Evolutionary conservation across 2,113 vertebrate species (phyloP).

Genomic region (Microcebus tavaratra): DNA sequence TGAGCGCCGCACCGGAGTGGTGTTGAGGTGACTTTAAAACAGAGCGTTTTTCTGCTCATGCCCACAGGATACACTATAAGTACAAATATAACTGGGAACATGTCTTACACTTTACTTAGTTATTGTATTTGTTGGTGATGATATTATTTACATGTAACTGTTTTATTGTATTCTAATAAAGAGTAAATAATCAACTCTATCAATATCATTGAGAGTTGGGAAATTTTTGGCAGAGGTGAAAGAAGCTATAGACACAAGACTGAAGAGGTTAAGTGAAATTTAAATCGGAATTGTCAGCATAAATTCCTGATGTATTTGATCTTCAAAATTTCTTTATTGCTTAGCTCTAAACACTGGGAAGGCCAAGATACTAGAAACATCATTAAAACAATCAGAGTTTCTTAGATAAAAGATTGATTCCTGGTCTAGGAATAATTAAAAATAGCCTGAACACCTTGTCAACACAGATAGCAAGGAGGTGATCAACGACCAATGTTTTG

Average conservation of each 20-base stretch:
- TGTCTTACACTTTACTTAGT: not conserved
- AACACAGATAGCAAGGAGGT: not conserved
- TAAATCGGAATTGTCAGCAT: not conserved
- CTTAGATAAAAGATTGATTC: not conserved
- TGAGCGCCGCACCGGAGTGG: too few species aligned
- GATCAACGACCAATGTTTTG: not conserved
- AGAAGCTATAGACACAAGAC: not conserved
- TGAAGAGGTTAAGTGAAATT: not conserved
- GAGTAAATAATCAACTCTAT: not conserved
- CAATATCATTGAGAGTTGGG: not conserved
- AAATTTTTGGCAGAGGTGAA: not conserved
- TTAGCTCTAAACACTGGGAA: not conserved
- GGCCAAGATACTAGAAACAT: not conserved
- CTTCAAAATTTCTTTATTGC: not conserved
- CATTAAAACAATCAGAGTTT: not conserved
- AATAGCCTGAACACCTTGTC: not conserved
- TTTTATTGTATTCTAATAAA: too few species aligned
- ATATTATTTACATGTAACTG: too few species aligned
- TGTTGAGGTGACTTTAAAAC: not conserved
- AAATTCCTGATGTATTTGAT: not conserved
- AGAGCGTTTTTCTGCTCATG: not conserved
- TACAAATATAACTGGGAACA: not conserved
- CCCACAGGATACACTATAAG: not conserved
- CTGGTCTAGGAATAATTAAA: not conserved
- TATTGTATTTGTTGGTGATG: not conserved